Conservation (phyloP, 2,797 vertebrate genomes). For the Luscinia megarhynchos region DNA sequence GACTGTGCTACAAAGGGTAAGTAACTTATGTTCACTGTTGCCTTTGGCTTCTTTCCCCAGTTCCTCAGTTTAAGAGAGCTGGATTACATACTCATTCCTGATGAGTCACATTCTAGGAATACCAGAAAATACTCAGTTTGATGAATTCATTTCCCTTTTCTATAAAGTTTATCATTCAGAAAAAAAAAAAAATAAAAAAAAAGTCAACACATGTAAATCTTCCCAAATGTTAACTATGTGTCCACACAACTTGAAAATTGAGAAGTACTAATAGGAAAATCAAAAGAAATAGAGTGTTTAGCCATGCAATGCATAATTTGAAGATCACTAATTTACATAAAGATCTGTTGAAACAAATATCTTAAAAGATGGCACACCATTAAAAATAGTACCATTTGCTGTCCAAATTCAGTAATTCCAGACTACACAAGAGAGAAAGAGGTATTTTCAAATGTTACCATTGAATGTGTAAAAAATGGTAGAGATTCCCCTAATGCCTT, state of each 20-base stretch:
- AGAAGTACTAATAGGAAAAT: background rate
- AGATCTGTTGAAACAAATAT: background rate
- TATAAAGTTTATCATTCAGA: background rate
- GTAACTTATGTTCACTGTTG: background rate
- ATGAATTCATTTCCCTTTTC: background rate
- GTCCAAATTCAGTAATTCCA: background rate
- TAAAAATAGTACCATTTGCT: background rate
- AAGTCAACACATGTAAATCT: background rate
- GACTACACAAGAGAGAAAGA: background rate
- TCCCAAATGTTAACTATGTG: background rate
- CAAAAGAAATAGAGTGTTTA: background rate
- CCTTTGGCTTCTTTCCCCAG: constrained; percentile 18
- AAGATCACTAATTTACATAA: background rate
- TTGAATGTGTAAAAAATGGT: background rate
- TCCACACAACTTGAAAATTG: background rate
- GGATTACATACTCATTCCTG: background rate
- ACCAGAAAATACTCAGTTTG: constrained; percentile 13
- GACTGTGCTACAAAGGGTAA: background rate
- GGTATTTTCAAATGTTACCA: background rate
- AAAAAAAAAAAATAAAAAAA: background rate
- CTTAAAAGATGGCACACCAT: background rate
- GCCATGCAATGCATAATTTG: background rate
- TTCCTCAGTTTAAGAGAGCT: background rate
- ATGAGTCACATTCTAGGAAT: constrained; percentile 52
- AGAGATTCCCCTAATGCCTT: background rate